Conservation (phyloP, 2,113 vertebrate species). For the Hystrix brachyura region DNA sequence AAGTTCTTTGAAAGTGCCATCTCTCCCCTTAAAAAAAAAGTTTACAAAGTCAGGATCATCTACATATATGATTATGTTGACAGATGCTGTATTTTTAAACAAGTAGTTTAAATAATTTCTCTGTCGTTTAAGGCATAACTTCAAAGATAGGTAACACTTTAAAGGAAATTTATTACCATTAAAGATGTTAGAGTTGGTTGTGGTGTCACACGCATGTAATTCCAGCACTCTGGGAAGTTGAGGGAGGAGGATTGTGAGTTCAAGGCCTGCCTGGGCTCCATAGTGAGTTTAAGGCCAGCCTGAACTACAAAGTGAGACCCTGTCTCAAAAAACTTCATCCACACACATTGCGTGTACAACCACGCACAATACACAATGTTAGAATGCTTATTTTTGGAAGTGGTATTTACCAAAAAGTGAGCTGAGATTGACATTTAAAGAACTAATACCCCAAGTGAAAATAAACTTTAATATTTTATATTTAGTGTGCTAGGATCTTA, state of each 20-base stretch:
- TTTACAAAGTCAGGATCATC: not conserved
- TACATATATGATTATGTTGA: not conserved
- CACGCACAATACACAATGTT: not conserved
- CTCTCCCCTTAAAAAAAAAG: slow-evolving; percentile 17
- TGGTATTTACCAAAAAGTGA: not conserved
- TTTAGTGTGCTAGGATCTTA: not conserved
- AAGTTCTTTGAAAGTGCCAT: not conserved
- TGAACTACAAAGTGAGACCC: not conserved
- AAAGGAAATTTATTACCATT: slow-evolving; percentile 14
- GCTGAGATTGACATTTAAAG: not conserved
- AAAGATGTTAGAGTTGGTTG: not conserved
- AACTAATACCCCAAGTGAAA: not conserved
- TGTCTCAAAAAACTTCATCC: not conserved
- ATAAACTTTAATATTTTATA: not conserved
- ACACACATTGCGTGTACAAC: no score
- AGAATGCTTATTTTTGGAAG: not conserved
- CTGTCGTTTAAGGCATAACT: not conserved
- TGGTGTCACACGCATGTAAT: not conserved
- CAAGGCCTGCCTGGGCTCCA: not conserved
- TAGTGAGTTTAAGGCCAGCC: not conserved
- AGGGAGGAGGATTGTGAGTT: not conserved
- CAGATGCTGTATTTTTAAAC: not conserved
- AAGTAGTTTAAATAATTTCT: not conserved
- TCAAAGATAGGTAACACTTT: slow-evolving; percentile 13
- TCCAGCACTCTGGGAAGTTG: not conserved